Evolutionary conservation across 2,113 vertebrate genomes (phyloP).

Genomic region (Pollachius pollachius): DNA sequence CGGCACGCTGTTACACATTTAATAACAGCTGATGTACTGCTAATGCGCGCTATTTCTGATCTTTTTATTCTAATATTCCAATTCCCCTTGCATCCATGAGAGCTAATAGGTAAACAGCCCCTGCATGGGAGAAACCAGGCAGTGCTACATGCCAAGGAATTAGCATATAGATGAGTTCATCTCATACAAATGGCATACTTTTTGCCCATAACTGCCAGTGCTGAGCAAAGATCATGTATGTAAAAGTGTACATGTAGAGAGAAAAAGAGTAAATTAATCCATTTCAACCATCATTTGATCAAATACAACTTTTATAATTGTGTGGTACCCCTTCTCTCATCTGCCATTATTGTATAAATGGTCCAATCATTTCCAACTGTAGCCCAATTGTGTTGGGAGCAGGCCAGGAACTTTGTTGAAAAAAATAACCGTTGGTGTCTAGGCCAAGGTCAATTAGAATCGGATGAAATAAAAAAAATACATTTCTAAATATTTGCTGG

Average conservation of each 20-base stretch:
- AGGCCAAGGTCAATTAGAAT: constrained; percentile 25
- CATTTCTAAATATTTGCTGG: not conserved
- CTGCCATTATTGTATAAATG: constrained; percentile 63
- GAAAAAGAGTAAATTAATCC: constrained; percentile 79
- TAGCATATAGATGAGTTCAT: constrained; percentile 87
- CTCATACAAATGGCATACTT: constrained; percentile 80
- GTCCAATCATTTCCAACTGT: constrained; percentile 55
- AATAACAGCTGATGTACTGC: constrained; percentile 69
- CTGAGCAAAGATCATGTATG: constrained; percentile 79
- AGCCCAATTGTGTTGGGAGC: constrained; percentile 67
- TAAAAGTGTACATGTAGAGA: constrained; percentile 69
- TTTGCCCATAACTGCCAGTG: constrained; percentile 74
- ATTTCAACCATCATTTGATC: constrained; percentile 76
- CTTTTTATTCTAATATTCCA: constrained; percentile 70
- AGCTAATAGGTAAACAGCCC: constrained; percentile 82
- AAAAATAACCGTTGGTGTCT: constrained; percentile 25
- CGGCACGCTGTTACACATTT: constrained; percentile 60
- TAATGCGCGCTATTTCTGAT: constrained; percentile 69
- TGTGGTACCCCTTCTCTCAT: constrained; percentile 33
- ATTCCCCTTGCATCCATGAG: constrained; percentile 74
- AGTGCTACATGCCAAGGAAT: constrained; percentile 79
- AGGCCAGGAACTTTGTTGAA: constrained; percentile 4
- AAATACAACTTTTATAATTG: constrained; percentile 59
- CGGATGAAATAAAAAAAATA: not conserved
- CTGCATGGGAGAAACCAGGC: constrained; percentile 77